Base-by-base conservation (phyloP, 2,797 vertebrate genomes). In the Acipenser transmontanus region DNA sequence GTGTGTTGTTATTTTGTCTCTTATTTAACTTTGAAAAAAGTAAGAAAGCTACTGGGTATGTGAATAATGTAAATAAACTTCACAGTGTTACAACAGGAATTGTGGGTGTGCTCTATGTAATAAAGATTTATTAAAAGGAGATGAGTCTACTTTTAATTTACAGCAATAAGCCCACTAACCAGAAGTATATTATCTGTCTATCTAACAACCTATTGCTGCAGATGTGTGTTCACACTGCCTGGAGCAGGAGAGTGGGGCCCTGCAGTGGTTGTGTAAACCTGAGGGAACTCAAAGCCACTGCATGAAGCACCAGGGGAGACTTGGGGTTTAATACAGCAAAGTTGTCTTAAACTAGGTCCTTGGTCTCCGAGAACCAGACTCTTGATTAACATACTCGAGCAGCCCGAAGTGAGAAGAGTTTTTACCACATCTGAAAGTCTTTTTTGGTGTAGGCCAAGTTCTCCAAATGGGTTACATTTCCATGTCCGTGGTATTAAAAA, bases 41-140 rank as follows among this genome's bases (percentile, higher is more conserved):
- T 80, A 82, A 80, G 74, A 68, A 67, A 71, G 85, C 77, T 79
- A 89, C 87, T 89, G 92, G 91, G 84, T 91, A 88, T 96, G 94
- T 98, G 93, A 95, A 98, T 96, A 97, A 87, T 98, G 96, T 98
- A 98, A 92, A 97, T 96, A 88, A 90, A 84, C 67, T 76, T 76
- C 77, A 68, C 70, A 61, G 69, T 67, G 77, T 78, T 48, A 64
- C 69, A 78, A 66, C 72, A 71, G 70, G 75, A 76, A 71, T 67
- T 17, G 7, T 61, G 2, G 69, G 70, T 64, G 64, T 73, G 63
- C 56, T 78, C 50, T 79, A 72, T 71, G 75, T 74, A 80, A 82
- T 82, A 66, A 76, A 84, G 73, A 49, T 76, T 71, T 73, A 75
- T 73, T 73, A 81, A 83, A 76, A 72, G 77, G 77, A 80, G 62